phyloP scores from a whole-genome alignment of 2,113 vertebrate genomes.

The Leptobrachium leishanense region DNA sequence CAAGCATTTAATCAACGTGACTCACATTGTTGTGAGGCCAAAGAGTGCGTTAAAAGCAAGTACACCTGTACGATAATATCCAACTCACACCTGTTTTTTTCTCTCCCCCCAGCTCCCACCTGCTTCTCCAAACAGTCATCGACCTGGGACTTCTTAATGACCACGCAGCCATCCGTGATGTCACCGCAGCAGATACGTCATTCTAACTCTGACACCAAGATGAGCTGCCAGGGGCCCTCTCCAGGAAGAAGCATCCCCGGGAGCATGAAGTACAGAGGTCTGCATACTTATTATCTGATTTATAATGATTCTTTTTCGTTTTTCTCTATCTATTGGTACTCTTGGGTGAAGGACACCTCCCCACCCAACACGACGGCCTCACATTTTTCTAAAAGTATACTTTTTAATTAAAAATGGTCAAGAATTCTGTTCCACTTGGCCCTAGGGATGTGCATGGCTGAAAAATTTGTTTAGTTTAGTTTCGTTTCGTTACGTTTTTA shows the following conservation, averaged over 20 bases:
- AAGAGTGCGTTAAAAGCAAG: background rate
- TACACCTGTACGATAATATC: too few species aligned
- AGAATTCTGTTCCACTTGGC: too few species aligned
- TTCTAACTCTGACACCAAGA: background rate
- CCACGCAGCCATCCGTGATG: background rate
- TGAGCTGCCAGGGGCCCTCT: background rate
- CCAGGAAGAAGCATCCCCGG: background rate
- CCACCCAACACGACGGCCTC: too few species aligned
- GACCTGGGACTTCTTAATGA: background rate
- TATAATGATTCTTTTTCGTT: too few species aligned
- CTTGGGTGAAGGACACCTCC: too few species aligned
- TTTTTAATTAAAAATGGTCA: too few species aligned
- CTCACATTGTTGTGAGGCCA: background rate
- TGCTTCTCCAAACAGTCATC: background rate
- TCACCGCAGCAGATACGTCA: background rate
- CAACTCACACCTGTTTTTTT: background rate
- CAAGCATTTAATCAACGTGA: background rate
- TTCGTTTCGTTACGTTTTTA: too few species aligned
- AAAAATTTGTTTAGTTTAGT: too few species aligned
- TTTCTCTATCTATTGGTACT: too few species aligned
- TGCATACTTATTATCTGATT: background rate
- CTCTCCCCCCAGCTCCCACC: background rate
- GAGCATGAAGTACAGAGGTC: background rate
- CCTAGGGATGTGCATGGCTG: too few species aligned
- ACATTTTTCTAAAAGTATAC: too few species aligned